These are phyloP conservation scores for Muraenolepis orangiensis DNA, from an alignment of 2,797 vertebrate genomes.

Conservation along the genomic window DNA sequence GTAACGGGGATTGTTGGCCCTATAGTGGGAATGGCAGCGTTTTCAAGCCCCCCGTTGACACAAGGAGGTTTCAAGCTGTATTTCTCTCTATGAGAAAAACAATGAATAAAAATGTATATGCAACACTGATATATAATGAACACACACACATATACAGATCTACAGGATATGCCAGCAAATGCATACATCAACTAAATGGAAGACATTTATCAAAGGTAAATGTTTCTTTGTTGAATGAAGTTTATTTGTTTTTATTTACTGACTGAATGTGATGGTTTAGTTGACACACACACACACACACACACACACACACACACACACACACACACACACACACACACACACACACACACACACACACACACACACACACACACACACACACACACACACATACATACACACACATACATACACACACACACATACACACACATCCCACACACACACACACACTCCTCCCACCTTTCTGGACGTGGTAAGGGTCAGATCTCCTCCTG, in stretches of 20 bases:
- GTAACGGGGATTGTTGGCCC: constrained; percentile 62
- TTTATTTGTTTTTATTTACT: background rate
- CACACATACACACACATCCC: constrained; percentile 5
- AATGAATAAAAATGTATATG: background rate
- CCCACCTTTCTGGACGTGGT: constrained; percentile 2
- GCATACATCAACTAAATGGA: background rate
- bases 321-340: background rate
- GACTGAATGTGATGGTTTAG: background rate
- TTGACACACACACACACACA: background rate
- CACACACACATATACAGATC: background rate
- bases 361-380: constrained; percentile 7
- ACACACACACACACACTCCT: constrained; percentile 12
- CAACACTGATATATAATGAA: background rate
- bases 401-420: constrained; percentile 10
- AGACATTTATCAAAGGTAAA: background rate
- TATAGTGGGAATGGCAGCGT: constrained; percentile 56
- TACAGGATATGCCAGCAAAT: background rate
- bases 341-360: constrained; percentile 8
- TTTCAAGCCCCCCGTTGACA: constrained; percentile 58
- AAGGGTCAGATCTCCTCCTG: constrained; percentile 44
- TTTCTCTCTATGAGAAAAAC: background rate
- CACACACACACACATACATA: background rate
- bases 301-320: background rate
- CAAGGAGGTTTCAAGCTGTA: constrained; percentile 34
- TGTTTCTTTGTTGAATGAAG: background rate